Conservation (phyloP, 2,888 invertebrate genomes). For the Acleris sparsana region DNA sequence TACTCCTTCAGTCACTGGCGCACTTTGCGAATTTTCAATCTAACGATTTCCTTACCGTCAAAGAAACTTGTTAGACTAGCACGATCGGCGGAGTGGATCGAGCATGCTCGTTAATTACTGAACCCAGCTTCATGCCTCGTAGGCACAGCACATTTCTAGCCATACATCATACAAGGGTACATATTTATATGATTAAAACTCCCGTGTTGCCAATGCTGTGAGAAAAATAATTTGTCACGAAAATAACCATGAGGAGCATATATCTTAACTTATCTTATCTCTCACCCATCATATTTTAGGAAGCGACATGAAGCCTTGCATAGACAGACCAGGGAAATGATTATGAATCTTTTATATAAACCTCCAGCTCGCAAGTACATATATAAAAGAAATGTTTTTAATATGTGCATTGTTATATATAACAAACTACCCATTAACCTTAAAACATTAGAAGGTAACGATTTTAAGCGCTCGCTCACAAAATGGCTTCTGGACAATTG, state of each 20-base stretch:
- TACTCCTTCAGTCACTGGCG: slow-evolving; percentile 1
- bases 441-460: no score
- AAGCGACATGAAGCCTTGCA: no score
- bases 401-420: no score
- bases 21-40: slow-evolving; percentile 16
- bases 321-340: no score
- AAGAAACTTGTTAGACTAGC: slow-evolving; percentile 25
- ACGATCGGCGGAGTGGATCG: slow-evolving; percentile 32
- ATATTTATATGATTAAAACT: slow-evolving; percentile 19
- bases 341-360: no score
- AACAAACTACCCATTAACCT: no score
- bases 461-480: no score
- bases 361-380: no score
- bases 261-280: no score
- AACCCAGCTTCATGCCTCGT: slow-evolving; percentile 26
- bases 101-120: slow-evolving; percentile 29
- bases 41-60: slow-evolving; percentile 22
- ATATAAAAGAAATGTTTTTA: no score
- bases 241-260: not conserved
- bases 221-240: not conserved
- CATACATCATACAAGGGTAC: slow-evolving; percentile 25
- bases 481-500: no score
- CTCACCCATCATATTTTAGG: no score
- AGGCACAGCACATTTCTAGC: slow-evolving; percentile 15
- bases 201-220: not conserved